phyloP scores from a whole-genome alignment of 2,113 vertebrate genomes.

The Egretta garzetta region DNA sequence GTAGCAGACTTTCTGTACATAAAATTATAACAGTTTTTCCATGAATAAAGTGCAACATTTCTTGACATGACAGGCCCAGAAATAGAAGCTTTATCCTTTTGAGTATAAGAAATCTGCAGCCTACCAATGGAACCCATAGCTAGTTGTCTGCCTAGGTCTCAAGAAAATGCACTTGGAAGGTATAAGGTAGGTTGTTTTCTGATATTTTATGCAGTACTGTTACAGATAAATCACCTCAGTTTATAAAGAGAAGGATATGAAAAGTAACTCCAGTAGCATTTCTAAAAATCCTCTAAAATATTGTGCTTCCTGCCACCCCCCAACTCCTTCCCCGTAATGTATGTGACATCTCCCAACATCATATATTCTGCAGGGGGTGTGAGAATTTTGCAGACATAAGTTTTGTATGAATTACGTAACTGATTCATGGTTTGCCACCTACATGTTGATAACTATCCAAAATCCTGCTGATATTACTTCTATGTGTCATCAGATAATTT shows the following conservation, averaged over 20 bases:
- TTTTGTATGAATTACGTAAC: background rate
- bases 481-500: background rate
- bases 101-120: background rate
- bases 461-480: background rate
- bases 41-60: background rate
- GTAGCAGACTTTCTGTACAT: background rate
- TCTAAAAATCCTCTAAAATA: background rate
- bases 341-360: background rate
- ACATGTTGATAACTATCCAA: background rate
- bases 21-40: background rate
- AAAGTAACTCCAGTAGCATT: background rate
- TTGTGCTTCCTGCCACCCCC: background rate
- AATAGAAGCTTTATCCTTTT: background rate
- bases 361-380: background rate
- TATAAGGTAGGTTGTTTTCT: background rate
- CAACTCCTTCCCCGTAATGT: background rate
- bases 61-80: background rate
- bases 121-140: background rate
- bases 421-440: constrained; percentile 4
- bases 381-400: background rate
- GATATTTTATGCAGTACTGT: background rate
- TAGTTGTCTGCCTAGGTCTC: background rate
- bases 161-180: background rate
- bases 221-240: background rate
- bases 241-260: background rate